Conservation (phyloP, 2,888 invertebrate genomes). For the Odontocerum albicorne region DNA sequence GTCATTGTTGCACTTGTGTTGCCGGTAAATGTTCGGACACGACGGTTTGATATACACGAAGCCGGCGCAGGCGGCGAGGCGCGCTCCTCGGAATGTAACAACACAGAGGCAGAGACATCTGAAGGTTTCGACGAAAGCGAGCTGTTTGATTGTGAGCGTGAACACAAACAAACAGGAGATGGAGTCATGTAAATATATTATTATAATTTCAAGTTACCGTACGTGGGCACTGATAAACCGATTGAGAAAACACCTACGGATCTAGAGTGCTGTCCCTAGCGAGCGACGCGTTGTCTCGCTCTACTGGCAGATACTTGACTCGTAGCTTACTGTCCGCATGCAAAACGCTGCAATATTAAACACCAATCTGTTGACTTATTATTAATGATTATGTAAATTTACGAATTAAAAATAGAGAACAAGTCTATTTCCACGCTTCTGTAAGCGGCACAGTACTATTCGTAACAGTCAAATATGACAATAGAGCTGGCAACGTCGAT, state of each 20-base stretch:
- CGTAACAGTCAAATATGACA: too few species aligned
- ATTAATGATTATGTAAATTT: too few species aligned
- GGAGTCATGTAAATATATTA: conserved; percentile 31
- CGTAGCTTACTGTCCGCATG: background rate
- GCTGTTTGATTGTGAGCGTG: conserved; percentile 20
- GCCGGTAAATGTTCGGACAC: conserved; percentile 9
- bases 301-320: conserved; percentile 1
- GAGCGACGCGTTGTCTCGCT: conserved; percentile 13
- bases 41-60: conserved; percentile 3
- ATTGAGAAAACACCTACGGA: conserved; percentile 30
- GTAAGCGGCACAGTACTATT: too few species aligned
- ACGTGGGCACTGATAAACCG: conserved; percentile 26
- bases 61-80: conserved; percentile 17
- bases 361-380: too few species aligned
- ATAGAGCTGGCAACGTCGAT: too few species aligned
- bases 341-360: too few species aligned
- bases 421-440: too few species aligned
- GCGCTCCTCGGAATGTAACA: conserved; percentile 16
- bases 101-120: conserved; percentile 23
- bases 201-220: conserved; percentile 26
- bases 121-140: conserved; percentile 29
- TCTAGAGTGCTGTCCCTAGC: conserved; percentile 2
- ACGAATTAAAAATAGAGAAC: too few species aligned
- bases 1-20: conserved; percentile 27
- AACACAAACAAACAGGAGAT: conserved; percentile 29